A percentile compares a stretch with the other conserved stretches of the same genome.
These are phyloP conservation scores for Uria lomvia DNA, from an alignment of 2,113 vertebrate species.

Conservation along the genomic window DNA sequence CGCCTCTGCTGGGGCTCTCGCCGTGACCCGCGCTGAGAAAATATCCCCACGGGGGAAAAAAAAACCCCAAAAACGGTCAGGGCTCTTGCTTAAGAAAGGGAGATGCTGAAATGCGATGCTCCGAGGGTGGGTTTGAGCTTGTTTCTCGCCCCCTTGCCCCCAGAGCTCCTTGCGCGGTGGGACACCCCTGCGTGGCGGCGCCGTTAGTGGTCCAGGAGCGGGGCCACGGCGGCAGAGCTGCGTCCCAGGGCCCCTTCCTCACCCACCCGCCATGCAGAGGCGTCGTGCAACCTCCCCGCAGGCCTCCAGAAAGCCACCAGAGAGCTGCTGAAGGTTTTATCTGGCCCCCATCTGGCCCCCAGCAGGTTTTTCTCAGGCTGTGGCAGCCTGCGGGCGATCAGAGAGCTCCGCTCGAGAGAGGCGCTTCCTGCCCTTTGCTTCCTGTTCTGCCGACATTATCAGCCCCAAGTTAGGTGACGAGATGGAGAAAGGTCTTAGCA, in stretches of 20 bases:
- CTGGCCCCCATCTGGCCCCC: not conserved
- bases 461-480: not conserved
- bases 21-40: not conserved
- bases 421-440: not conserved
- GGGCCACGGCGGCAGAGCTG: not conserved
- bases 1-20: not conserved
- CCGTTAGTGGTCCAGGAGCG: rapidly evolving
- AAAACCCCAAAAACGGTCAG: rapidly evolving
- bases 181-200: not conserved
- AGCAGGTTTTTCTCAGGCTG: not conserved
- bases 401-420: not conserved
- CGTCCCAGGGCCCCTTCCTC: not conserved
- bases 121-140: rapidly evolving
- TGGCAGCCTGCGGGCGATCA: not conserved
- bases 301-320: not conserved
- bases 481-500: too few species aligned
- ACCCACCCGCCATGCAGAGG: rapidly evolving
- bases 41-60: rapidly evolving
- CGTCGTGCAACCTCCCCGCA: rapidly evolving
- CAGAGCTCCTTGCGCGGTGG: rapidly evolving
- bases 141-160: not conserved
- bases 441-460: not conserved
- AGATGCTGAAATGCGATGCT: not conserved
- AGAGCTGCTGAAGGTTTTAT: not conserved
- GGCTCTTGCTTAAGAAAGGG: not conserved